phyloP scores from a whole-genome alignment of 1,140 invertebrate species.

The Micrasema minimum region DNA sequence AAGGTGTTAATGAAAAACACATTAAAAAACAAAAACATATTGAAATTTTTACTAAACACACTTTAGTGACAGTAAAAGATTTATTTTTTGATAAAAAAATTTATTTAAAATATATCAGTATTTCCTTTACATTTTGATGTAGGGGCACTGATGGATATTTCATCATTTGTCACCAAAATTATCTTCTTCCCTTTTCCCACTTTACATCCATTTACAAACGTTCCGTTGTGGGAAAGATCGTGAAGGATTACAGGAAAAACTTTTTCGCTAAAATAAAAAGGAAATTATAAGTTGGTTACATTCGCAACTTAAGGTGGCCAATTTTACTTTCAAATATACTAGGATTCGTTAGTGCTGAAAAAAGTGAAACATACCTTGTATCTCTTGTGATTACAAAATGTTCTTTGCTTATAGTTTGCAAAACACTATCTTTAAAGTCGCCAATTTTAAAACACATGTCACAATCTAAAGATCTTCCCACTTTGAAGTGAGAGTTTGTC shows the following conservation, averaged over 20 bases:
- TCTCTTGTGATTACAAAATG: constrained; percentile 66
- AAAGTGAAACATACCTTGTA: constrained; percentile 59
- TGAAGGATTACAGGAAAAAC: constrained; percentile 63
- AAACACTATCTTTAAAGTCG: constrained; percentile 58
- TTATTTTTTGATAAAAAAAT: too few species aligned
- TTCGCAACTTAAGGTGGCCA: too few species aligned
- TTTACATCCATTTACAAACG: constrained; percentile 72
- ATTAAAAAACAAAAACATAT: too few species aligned
- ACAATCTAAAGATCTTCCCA: constrained; percentile 63
- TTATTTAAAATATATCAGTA: too few species aligned
- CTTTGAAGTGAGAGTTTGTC: constrained; percentile 60
- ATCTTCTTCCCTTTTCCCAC: constrained; percentile 71
- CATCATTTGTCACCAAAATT: constrained; percentile 71
- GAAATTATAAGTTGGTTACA: too few species aligned
- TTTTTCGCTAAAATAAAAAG: constrained; percentile 55
- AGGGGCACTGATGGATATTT: constrained; percentile 68
- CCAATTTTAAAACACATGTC: constrained; percentile 61
- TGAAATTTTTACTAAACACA: too few species aligned
- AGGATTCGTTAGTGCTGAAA: too few species aligned
- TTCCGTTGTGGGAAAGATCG: constrained; percentile 81
- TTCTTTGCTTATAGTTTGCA: constrained; percentile 66
- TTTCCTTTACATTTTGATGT: constrained; percentile 66
- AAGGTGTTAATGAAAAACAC: too few species aligned
- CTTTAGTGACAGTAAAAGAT: too few species aligned
- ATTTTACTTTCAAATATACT: too few species aligned